Conservation (phyloP, 2,797 vertebrate species). For the Poeciliopsis presidionis region DNA sequence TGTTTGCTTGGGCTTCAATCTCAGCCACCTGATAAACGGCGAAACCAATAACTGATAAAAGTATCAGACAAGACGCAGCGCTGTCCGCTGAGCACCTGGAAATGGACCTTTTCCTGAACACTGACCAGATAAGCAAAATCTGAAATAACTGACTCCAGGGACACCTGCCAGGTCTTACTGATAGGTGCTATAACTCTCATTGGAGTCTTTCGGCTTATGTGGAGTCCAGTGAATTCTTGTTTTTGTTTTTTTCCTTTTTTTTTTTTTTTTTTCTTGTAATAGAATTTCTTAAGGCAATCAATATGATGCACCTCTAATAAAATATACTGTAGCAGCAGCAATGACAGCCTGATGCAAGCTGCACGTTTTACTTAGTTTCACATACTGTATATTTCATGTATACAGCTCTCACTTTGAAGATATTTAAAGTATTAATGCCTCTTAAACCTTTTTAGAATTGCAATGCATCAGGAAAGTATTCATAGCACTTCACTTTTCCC, state of each 20-base stretch:
- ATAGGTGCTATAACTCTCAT: conserved; percentile 23
- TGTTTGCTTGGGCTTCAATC: conserved; percentile 40
- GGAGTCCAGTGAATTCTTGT: not conserved
- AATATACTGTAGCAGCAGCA: not conserved
- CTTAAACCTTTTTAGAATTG: not conserved
- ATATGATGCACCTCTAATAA: not conserved
- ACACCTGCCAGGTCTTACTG: conserved; percentile 33
- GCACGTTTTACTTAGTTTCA: not conserved
- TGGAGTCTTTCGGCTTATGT: conserved; percentile 7
- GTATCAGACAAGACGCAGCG: conserved; percentile 46
- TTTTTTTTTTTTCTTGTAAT: not conserved
- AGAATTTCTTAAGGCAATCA: not conserved
- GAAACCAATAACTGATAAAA: conserved; percentile 68
- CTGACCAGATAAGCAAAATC: conserved; percentile 60
- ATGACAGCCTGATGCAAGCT: conserved; percentile 1
- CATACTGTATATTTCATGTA: not conserved
- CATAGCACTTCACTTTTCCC: not conserved
- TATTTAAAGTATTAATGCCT: not conserved
- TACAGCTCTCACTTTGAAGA: not conserved
- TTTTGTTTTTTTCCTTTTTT: not conserved
- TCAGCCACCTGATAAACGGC: conserved; percentile 45
- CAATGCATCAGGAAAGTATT: not conserved
- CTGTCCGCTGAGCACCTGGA: conserved; percentile 48
- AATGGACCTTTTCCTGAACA: conserved; percentile 58
- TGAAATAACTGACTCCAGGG: conserved; percentile 44